Conservation (phyloP, 2,888 invertebrate species). For the Galeruca laticollis region DNA sequence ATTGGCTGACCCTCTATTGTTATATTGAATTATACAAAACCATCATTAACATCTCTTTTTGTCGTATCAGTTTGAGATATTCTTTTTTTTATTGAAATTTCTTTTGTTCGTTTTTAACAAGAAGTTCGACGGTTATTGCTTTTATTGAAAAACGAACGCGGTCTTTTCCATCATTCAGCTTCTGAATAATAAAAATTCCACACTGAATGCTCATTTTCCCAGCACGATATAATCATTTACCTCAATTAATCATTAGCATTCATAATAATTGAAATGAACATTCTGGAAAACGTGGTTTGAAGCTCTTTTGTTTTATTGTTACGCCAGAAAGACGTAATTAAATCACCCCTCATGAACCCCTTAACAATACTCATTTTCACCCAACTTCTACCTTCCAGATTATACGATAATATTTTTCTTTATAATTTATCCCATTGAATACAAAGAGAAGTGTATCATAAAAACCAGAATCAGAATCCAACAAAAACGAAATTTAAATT, state of each 20-base stretch:
- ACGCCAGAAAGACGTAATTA: constrained; percentile 27
- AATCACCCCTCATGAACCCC: constrained; percentile 19
- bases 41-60: too few species aligned
- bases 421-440: too few species aligned
- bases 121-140: too few species aligned
- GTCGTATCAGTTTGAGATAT: too few species aligned
- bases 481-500: too few species aligned
- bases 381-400: constrained; percentile 5
- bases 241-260: constrained; percentile 23
- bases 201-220: not conserved
- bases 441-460: too few species aligned
- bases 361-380: constrained; percentile 27
- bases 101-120: too few species aligned
- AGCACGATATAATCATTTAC: not conserved
- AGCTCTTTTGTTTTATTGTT: constrained; percentile 29
- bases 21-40: too few species aligned
- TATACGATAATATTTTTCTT: too few species aligned
- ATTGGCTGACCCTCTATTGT: too few species aligned
- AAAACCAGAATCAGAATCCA: too few species aligned
- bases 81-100: too few species aligned
- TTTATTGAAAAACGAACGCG: not conserved
- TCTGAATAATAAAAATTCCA: not conserved
- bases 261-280: constrained; percentile 32
- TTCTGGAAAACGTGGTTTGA: constrained; percentile 20
- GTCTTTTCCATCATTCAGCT: not conserved